Base-by-base conservation (phyloP, 2,888 invertebrate genomes). In the Cosmopolites sordidus region DNA sequence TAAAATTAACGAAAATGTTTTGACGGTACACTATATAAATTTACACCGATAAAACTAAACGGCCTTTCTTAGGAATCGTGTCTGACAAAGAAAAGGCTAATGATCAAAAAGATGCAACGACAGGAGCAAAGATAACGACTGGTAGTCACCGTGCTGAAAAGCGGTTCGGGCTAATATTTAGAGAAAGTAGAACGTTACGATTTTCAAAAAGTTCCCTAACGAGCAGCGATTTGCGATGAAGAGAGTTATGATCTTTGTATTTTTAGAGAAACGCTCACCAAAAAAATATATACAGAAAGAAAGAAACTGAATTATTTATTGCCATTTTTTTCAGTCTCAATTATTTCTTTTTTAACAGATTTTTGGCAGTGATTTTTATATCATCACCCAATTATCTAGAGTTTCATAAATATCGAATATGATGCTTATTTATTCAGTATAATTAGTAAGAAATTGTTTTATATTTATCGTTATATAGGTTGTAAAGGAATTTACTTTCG, bases 61-160 rank as follows among this genome's bases (percentile, higher is more conserved):
- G 40, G 4, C 16, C 16, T 27, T 37, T 39, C 18, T 48, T 43
- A 30, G 18, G 48, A 51, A 33, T 56, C 56, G 56, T 56, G 56
- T 30, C 52, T 33, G 27, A 48, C 38, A 45, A 44, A 51, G 56
- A 51, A 45, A 43, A 41, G 48, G 51, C 56, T 56, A 56, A 56
- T 56, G 52, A 41, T 43, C 44, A 40, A 48, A 51, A 56, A 56
- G 51, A 56, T 56, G 56, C 56, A 51, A 45, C 56, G 51, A 56
- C 56, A 51, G 51, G 55, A 51, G 38, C 43, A 18, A 48, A 56
- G 56, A 53, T 56, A 56, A 56, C 52, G 56, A 33, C 33, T n/a
- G 18, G 17, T 30, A 44, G 49, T 42, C 42, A 44, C 51, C 56
- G 59, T 51, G 55, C 54, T 49, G 47, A 50, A 45, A 53, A 52